phyloP scores from a whole-genome alignment of 2,888 invertebrate species.

The Carabus problematicus region DNA sequence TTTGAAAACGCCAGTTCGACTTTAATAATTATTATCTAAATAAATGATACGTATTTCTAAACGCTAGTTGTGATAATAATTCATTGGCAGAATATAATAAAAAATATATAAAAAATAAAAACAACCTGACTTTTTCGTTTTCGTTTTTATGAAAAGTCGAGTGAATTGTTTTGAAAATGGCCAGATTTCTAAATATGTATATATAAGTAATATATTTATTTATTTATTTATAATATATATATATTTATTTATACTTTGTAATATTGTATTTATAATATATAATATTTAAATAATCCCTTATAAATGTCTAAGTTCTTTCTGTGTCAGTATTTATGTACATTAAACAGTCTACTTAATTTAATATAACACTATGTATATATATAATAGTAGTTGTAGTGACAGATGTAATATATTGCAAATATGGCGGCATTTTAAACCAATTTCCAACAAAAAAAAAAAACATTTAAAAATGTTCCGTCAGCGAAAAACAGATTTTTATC shows the following conservation, averaged over 20 bases:
- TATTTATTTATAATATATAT: conserved; percentile 39
- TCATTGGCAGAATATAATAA: background rate
- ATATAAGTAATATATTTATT: conserved; percentile 41
- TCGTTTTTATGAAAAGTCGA: conserved; percentile 28
- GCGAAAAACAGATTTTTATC: too few species aligned
- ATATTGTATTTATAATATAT: conserved; percentile 35
- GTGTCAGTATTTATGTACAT: conserved; percentile 35
- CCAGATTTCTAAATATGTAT: too few species aligned
- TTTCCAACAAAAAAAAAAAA: conserved; percentile 14
- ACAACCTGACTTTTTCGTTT: too few species aligned
- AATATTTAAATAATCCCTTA: conserved; percentile 37
- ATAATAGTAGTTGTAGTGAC: too few species aligned
- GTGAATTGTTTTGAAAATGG: conserved; percentile 14
- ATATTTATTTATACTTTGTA: too few species aligned
- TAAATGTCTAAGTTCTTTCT: conserved; percentile 36
- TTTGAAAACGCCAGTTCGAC: conserved; percentile 18
- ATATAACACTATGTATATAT: conserved; percentile 25
- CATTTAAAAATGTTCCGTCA: background rate
- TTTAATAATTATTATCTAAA: conserved; percentile 5
- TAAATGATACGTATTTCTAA: conserved; percentile 7
- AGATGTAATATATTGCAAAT: conserved; percentile 41
- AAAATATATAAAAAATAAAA: conserved; percentile 32
- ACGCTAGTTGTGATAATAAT: background rate
- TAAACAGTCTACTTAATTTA: conserved; percentile 40
- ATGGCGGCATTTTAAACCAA: conserved; percentile 38